Evolutionary conservation across 2,113 vertebrate genomes (phyloP).

Genomic region (Probosciger aterrimus): DNA sequence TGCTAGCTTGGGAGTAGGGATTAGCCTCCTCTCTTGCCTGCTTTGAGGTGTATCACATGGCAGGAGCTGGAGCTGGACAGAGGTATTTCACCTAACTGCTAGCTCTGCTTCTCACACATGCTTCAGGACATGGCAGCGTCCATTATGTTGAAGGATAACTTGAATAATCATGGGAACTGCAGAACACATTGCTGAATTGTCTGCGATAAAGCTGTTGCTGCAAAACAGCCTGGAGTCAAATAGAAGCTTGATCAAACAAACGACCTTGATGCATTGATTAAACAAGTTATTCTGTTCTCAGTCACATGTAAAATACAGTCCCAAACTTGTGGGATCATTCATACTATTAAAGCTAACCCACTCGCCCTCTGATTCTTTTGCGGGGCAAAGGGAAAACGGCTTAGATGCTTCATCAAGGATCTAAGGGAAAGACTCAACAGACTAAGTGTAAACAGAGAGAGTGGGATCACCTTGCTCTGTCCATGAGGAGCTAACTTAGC

Average conservation of each 20-base stretch:
- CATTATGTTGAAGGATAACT: neutral
- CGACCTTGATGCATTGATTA: constrained; percentile 46
- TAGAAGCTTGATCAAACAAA: constrained; percentile 36
- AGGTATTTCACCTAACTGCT: neutral
- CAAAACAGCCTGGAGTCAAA: constrained; percentile 2
- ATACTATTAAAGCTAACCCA: neutral
- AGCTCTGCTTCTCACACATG: neutral
- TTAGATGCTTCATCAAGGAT: neutral
- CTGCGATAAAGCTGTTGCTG: constrained; percentile 22
- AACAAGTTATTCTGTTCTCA: constrained; percentile 9
- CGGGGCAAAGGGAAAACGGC: neutral
- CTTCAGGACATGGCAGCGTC: neutral
- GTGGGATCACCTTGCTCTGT: neutral
- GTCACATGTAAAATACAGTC: neutral
- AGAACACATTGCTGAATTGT: constrained; percentile 33
- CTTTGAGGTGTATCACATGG: neutral
- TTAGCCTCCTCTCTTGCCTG: neutral
- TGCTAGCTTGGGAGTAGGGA: neutral
- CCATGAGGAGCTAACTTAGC: neutral
- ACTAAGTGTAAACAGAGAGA: neutral
- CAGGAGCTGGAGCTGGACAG: neutral
- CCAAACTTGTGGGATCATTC: constrained; percentile 41
- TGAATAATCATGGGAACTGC: neutral
- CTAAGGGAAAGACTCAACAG: neutral
- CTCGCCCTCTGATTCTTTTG: neutral